Percentiles rank a stretch among this genome's conserved stretches.
Conservation (phyloP, 2,113 vertebrate genomes). For the Synchiropus splendidus region DNA sequence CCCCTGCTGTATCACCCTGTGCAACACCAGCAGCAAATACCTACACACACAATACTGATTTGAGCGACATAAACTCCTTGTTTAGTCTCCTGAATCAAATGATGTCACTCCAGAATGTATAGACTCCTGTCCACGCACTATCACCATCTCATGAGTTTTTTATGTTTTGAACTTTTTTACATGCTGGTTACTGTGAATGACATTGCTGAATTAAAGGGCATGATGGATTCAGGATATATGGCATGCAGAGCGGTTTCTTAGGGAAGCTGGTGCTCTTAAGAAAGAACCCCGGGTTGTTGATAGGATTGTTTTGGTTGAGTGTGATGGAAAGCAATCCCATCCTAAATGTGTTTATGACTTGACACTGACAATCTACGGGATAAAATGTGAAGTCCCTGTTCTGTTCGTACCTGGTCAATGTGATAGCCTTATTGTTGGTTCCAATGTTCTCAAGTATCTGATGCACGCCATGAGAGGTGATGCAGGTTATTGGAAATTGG, state of each 20-base stretch:
- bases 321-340: not conserved
- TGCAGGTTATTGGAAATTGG: not conserved
- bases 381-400: no score
- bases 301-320: not conserved
- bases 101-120: no score
- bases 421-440: not conserved
- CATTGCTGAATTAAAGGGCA: not conserved
- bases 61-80: no score
- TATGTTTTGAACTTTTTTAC: not conserved
- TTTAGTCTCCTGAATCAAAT: no score
- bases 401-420: not conserved
- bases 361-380: not conserved
- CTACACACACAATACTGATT: no score
- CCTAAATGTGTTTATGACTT: not conserved
- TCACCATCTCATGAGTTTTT: not conserved
- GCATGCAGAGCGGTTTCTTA: not conserved
- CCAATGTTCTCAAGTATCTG: not conserved
- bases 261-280: not conserved
- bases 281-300: not conserved
- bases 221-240: not conserved
- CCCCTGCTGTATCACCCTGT: no score
- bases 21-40: no score
- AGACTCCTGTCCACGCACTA: no score
- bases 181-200: not conserved
- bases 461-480: not conserved